These are phyloP conservation scores for Staurois parvus DNA, from an alignment of 2,797 vertebrate species.

Conservation along the genomic window DNA sequence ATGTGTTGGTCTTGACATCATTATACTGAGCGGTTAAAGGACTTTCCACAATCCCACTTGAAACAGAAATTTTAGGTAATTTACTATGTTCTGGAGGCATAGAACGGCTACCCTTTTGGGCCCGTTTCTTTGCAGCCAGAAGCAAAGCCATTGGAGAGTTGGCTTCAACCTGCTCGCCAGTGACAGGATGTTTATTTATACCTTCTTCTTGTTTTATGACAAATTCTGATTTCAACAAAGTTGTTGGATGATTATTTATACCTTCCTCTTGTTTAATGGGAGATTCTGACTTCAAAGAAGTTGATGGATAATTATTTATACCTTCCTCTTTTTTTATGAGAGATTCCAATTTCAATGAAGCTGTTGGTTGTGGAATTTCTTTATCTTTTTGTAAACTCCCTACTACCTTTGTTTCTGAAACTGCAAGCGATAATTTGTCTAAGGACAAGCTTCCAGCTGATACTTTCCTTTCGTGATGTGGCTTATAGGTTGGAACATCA, in stretches of 20 bases:
- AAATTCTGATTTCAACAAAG: rapidly evolving
- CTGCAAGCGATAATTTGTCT: background rate
- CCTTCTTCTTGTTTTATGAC: background rate
- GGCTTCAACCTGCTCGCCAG: slow-evolving; percentile 73
- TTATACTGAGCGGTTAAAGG: slow-evolving; percentile 69
- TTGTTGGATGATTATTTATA: slow-evolving; percentile 66
- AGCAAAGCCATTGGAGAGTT: slow-evolving; percentile 81
- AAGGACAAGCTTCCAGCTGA: rapidly evolving
- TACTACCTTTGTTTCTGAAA: slow-evolving; percentile 19
- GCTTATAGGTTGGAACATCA: slow-evolving; percentile 67
- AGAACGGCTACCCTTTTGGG: slow-evolving; percentile 69
- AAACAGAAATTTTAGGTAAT: slow-evolving; percentile 47
- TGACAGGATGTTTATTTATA: slow-evolving; percentile 71
- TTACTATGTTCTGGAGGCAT: slow-evolving; percentile 51
- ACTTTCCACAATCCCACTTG: slow-evolving; percentile 24
- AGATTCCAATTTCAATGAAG: rapidly evolving
- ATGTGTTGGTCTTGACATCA: slow-evolving; percentile 69
- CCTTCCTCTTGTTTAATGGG: background rate
- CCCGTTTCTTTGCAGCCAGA: slow-evolving; percentile 76
- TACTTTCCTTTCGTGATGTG: slow-evolving; percentile 62
- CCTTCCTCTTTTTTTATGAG: background rate
- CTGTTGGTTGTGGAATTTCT: background rate
- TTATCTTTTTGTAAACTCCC: background rate
- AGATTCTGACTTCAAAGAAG: rapidly evolving
- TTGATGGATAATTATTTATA: slow-evolving; percentile 68